Base-by-base conservation (phyloP, 92 coral and sea anemone genomes). In the Parazoanthus atlanticus region DNA sequence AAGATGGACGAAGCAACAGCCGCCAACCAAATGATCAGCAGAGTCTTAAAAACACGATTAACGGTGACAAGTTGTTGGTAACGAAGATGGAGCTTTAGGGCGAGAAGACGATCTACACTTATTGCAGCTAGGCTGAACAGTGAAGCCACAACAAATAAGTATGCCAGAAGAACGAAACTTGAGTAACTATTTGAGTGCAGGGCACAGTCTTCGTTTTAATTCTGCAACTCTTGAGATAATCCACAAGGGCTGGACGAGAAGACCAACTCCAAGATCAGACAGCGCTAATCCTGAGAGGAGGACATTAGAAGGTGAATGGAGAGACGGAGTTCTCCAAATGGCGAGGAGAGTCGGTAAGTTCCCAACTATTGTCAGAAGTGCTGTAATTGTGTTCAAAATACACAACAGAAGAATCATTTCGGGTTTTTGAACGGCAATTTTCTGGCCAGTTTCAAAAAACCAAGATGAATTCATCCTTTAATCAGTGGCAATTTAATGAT, bases 211-310 rank as follows among this genome's bases (percentile, higher is more conserved):
- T 40, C 31, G 0, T n/a, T n/a, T 21, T 56, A 84, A 23, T 84
- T 89, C 88, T 15, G 82, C 26, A 9, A 76, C 34, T 41, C 78
- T 89, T 74, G 69, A 73, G 38, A 76, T 25, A 0, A 49, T 88
- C 72, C 92, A 61, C 15, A 89, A 36, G 1, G 92, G 92, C 46
- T 89, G 85, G 6, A 85, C 89, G 30, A 89, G 43, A 32, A 89
- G 41, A 25, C 92, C 92, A 30, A 89, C 85, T 38, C 89, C 89
- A 23, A 89, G 80, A 72, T 89, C 92, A 17, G 92, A 84, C 49
- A 85, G 46, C 30, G 89, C 92, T 31, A 89, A 36, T 19, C 92
- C 86, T n/a, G 86, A 85, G 10, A 89, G 61, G 0, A 89, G 86
- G 29, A 80, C 78, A 43, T 65, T 76, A 2, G 92, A 64, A 13